Base-by-base conservation (phyloP, 1,140 invertebrate genomes). In the Oscheius sp. region DNA sequence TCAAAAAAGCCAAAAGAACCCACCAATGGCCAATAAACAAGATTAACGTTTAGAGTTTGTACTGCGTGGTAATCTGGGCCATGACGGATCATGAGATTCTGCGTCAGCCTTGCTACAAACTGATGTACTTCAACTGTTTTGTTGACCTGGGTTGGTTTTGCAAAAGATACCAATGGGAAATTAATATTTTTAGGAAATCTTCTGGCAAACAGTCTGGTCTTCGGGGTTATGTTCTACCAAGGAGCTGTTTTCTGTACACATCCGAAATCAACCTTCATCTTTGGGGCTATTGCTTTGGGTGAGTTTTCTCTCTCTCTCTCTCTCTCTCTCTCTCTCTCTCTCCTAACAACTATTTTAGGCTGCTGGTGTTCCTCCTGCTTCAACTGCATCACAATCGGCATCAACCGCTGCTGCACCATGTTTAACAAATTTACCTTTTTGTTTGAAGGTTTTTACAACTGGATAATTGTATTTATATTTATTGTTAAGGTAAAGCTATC, bases 231-330 rank as follows among this genome's bases (percentile, higher is more conserved):
- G 3, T 45, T 49, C 7, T 52, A 52, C 29, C 29, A 68, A 58
- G 65, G 65, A 7, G 65, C 65, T 10, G 65, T 68, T 28, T 68
- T 52, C 65, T 68, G 65, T 68, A 68, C 65, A 10, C 65, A 68
- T 68, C 49, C 65, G 13, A 68, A 36, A 18, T 35, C 35, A 18
- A 45, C 31, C 2, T 68, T 55, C 32, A 45, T 55, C n/a, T 45
- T 49, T 29, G 65, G 45, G 38, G 49, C 49, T 29, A n/a, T 68
- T 26, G 65, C 31, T 2, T 45, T 45, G 4, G 63, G 34, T 42
- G n/a, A 42, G 38, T 10, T n/a, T n/a, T n/a, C n/a, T n/a, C n/a
- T n/a, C n/a, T n/a, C n/a, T n/a, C n/a, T n/a, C n/a, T n/a, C n/a
- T n/a, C n/a, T n/a, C n/a, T n/a, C n/a, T n/a, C n/a, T n/a, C n/a